Evolutionary conservation across 2,888 invertebrate genomes (phyloP).

Genomic region (Blastobasis adustella): DNA sequence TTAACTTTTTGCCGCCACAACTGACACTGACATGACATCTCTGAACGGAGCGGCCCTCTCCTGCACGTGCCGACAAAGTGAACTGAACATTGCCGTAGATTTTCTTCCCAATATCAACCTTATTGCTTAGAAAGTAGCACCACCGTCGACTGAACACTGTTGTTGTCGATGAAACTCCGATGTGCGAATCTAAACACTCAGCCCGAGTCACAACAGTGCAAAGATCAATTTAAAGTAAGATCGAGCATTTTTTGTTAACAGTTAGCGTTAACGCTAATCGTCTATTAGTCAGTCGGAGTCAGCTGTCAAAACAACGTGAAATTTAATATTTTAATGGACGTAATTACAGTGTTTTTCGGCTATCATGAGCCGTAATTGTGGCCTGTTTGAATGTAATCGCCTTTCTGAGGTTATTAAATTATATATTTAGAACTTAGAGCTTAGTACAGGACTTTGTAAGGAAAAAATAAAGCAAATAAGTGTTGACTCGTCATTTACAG

Average conservation of each 20-base stretch:
- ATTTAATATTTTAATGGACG: not conserved
- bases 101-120: constrained; percentile 5
- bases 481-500: too few relatives aligned
- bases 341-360: not conserved
- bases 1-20: constrained; percentile 28
- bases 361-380: not conserved
- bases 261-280: constrained; percentile 28
- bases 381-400: too few relatives aligned
- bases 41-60: too few relatives aligned
- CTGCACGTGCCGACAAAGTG: too few relatives aligned
- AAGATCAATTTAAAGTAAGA: constrained; percentile 26
- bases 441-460: too few relatives aligned
- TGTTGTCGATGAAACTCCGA: constrained; percentile 3
- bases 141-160: constrained; percentile 9
- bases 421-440: too few relatives aligned
- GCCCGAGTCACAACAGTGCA: constrained; percentile 40
- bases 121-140: constrained; percentile 8
- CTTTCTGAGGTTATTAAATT: too few relatives aligned
- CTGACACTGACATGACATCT: constrained; percentile 54
- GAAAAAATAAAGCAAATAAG: too few relatives aligned
- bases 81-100: constrained; percentile 14
- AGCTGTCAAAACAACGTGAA: constrained; percentile 2
- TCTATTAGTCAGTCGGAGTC: constrained; percentile 1
- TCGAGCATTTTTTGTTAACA: constrained; percentile 28
- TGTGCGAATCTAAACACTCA: constrained; percentile 39